phyloP scores from a whole-genome alignment of 2,888 invertebrate species.

The Cheilosia variabilis region DNA sequence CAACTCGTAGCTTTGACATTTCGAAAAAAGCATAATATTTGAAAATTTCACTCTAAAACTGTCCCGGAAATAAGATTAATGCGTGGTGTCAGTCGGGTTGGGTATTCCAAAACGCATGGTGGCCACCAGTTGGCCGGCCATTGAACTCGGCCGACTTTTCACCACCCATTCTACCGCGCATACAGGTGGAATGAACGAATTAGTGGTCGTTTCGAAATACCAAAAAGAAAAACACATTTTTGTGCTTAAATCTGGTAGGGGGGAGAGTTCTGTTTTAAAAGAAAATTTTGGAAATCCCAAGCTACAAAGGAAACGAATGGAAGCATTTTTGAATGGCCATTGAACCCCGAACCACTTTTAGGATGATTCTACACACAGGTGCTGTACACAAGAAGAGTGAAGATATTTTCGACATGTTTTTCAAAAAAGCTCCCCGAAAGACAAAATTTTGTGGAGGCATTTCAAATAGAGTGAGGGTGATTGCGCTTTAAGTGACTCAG shows the following conservation, averaged over 20 bases:
- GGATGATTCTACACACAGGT: constrained; percentile 56
- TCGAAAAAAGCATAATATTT: constrained; percentile 30
- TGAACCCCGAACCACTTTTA: constrained; percentile 72
- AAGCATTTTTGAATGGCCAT: constrained; percentile 51
- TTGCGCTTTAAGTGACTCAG: constrained; percentile 49
- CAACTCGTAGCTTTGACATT: constrained; percentile 39
- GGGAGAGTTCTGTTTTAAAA: neutral
- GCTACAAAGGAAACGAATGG: constrained; percentile 17
- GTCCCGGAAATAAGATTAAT: constrained; percentile 69
- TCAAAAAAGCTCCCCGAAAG: constrained; percentile 1
- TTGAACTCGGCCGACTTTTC: constrained; percentile 66
- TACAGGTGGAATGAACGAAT: constrained; percentile 54
- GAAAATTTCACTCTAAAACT: constrained; percentile 59
- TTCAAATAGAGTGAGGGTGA: constrained; percentile 37
- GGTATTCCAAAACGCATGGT: constrained; percentile 52
- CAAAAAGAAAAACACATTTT: constrained; percentile 3
- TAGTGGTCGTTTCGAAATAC: constrained; percentile 50
- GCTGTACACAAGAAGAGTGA: constrained; percentile 8
- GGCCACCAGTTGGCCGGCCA: constrained; percentile 56
- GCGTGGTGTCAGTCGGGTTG: constrained; percentile 15
- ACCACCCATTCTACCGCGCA: constrained; percentile 12
- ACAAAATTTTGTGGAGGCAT: constrained; percentile 5
- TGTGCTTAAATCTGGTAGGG: neutral
- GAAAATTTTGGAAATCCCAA: constrained; percentile 3
- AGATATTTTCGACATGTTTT: constrained; percentile 38